Percentiles rank a stretch among this genome's conserved stretches.
Conservation (phyloP, 2,888 invertebrate genomes). For the Lasioglossum lativentre region DNA sequence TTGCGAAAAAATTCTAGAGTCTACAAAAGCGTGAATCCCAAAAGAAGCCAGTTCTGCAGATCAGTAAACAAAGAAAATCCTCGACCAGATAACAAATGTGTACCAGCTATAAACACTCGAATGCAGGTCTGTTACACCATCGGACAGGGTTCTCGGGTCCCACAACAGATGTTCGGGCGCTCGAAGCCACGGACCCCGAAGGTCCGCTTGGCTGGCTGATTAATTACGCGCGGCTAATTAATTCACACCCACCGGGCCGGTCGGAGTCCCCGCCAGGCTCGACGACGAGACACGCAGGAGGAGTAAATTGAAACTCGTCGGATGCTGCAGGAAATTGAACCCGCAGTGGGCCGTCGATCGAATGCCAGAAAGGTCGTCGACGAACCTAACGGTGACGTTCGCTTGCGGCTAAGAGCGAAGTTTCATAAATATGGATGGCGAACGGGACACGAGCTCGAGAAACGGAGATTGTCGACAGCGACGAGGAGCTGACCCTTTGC, state of each 20-base stretch:
- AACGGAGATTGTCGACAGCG: background rate
- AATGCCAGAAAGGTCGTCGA: background rate
- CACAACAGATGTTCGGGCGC: background rate
- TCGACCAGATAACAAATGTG: background rate
- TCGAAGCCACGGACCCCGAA: background rate
- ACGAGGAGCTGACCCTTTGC: background rate
- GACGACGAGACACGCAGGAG: background rate
- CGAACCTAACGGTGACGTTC: background rate
- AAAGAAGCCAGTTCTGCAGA: background rate
- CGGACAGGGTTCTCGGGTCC: background rate
- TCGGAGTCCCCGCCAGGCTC: background rate
- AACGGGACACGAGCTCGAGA: background rate
- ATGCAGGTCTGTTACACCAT: background rate
- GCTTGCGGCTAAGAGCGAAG: background rate
- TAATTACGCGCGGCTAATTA: conserved; percentile 5
- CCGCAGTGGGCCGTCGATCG: background rate
- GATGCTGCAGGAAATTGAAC: background rate
- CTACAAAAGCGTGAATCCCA: background rate
- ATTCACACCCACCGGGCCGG: background rate
- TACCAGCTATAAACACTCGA: background rate
- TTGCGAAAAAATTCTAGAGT: background rate
- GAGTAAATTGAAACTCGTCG: background rate
- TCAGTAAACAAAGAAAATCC: background rate
- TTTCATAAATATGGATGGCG: background rate
- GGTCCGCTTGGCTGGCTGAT: background rate